Evolutionary conservation across 2,113 vertebrate genomes (phyloP), one percentile per base, ranked within the genome.

Genomic region (Notiomystis cincta): DNA sequence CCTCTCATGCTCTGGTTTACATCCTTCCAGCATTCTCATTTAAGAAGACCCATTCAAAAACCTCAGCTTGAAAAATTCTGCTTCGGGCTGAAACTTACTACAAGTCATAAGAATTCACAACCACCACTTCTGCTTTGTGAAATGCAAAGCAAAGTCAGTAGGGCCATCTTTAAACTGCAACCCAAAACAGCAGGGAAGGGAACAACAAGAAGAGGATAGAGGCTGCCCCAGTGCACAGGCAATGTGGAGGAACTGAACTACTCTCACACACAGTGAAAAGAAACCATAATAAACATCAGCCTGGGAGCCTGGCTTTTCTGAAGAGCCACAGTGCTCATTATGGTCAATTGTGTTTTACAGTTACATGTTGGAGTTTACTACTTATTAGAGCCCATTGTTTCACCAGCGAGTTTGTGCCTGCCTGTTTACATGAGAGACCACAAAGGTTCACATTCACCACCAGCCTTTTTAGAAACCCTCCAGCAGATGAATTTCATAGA

Each of bases 211-310:
- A 33, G 2, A 60, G 48, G 38, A 82, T 0, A 1, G 87, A 50
- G 2, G 20, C 37, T 84, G 87, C 38, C 31, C 37, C 28, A 5
- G 16, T 1, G n/a, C 91, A 37, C 5, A 13, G 33, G 67, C 1
- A 0, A 11, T 9, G 16, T 1, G 1, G 21, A 80, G 79, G 58
- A 71, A 35, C 53, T 7, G 5, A 78, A 57, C 20, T 2, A 1
- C 22, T 53, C 58, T 57, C 69, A 16, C 25, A 47, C 66, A 35
- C 14, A 28, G 30, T 16, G 14, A 50, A 23, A 3, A 82, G 30
- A 50, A 80, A n/a, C 0, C 2, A 0, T 10, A 35, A 88, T 21
- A 61, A 93, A 77, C 58, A 57, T 4, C 66, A 51, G 42, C 3
- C 3, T 1, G 25, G 7, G 50, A 94, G 84, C 56, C 40, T 62